phyloP scores from a whole-genome alignment of 2,888 invertebrate species.

The Epicampocera succincta region DNA sequence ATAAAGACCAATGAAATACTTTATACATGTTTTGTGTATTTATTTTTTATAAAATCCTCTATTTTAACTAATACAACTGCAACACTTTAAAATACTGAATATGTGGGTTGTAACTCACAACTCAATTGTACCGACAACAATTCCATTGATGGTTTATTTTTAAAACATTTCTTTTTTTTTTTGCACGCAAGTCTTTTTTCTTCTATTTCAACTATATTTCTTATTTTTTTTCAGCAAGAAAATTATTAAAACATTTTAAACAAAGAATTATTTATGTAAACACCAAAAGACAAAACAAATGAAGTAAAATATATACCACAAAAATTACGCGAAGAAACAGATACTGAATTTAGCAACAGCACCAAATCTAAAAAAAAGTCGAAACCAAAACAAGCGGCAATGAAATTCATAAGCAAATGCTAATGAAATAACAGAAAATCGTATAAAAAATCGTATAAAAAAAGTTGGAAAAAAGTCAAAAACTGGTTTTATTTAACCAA shows the following conservation, averaged over 20 bases:
- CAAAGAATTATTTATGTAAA: constrained; percentile 37
- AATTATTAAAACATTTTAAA: constrained; percentile 7
- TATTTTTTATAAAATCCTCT: neutral
- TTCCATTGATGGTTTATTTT: constrained; percentile 47
- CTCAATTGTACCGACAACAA: constrained; percentile 40
- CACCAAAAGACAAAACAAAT: neutral
- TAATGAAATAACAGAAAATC: constrained; percentile 44
- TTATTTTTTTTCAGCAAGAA: neutral
- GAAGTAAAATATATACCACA: constrained; percentile 13
- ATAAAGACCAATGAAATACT: constrained; percentile 79
- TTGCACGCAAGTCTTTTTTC: neutral
- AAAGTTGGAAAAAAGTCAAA: constrained; percentile 21
- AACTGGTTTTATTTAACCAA: constrained; percentile 53
- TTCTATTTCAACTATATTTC: neutral
- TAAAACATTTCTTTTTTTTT: constrained; percentile 25
- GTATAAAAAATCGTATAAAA: constrained; percentile 11
- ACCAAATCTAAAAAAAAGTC: constrained; percentile 1
- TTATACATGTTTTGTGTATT: constrained; percentile 59
- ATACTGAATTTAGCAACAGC: too few species aligned
- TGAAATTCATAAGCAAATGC: constrained; percentile 58
- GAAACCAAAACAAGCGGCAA: constrained; percentile 47
- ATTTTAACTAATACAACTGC: constrained; percentile 4
- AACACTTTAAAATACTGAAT: constrained; percentile 56
- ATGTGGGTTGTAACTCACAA: constrained; percentile 51
- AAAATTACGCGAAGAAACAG: constrained; percentile 18